phyloP scores from a whole-genome alignment of 2,113 vertebrate genomes.

The Ophthalmolycus amberensis region DNA sequence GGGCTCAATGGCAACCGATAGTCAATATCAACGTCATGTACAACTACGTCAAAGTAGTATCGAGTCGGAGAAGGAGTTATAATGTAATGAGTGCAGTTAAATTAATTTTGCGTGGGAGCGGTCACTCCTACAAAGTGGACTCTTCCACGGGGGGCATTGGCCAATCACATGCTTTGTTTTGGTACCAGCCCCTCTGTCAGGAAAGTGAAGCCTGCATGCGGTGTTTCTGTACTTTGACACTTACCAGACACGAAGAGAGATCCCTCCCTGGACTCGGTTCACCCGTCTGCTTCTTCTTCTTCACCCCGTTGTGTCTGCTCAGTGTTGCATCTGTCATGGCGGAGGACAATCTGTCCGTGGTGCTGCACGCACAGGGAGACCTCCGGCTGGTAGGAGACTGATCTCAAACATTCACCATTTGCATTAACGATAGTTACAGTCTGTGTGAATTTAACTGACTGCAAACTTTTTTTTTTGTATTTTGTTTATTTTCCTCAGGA shows the following conservation, averaged over 20 bases:
- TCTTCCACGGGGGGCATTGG: accelerated
- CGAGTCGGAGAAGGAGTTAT: not conserved
- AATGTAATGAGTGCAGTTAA: not conserved
- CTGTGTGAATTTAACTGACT: not conserved
- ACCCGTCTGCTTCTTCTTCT: not conserved
- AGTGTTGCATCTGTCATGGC: conserved; percentile 70
- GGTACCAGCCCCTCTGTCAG: conserved; percentile 14
- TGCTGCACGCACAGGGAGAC: conserved; percentile 79
- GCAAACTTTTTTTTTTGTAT: not conserved
- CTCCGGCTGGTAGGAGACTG: conserved; percentile 79
- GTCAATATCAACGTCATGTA: not conserved
- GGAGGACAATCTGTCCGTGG: conserved; percentile 80
- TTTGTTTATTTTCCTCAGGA: conserved; percentile 68
- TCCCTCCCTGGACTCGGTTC: accelerated
- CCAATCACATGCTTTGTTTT: conserved; percentile 74
- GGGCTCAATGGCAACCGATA: not conserved
- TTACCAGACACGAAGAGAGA: accelerated
- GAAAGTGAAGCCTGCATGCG: not conserved
- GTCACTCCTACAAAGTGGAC: conserved; percentile 43
- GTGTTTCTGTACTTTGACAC: conserved; percentile 15
- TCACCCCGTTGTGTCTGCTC: accelerated
- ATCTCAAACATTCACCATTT: not conserved
- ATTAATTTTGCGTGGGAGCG: accelerated
- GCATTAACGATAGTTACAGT: not conserved
- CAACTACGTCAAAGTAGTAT: accelerated